Evolutionary conservation across 2,113 vertebrate species (phyloP).

Genomic region (Hydrochoerus hydrochaeris): DNA sequence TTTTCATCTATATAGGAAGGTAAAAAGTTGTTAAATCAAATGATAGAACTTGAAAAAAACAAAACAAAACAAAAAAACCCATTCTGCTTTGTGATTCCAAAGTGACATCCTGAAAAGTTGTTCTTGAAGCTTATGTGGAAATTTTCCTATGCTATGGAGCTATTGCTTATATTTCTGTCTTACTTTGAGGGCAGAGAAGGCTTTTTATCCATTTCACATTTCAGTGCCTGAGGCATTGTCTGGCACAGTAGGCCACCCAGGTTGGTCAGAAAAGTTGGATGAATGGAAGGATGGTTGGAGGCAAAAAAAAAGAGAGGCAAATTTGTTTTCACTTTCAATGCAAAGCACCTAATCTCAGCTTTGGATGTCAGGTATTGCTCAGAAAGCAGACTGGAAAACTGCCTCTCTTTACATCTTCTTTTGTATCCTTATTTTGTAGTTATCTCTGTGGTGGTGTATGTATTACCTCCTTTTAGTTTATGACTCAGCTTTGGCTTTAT

Average conservation of each 20-base stretch:
- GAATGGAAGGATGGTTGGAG: neutral
- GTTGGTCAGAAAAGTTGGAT: neutral
- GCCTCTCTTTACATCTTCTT: neutral
- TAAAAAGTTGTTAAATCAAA: slow-evolving; percentile 17
- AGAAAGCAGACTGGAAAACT: neutral
- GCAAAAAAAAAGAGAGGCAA: neutral
- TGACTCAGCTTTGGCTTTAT: neutral
- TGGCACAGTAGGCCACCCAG: neutral
- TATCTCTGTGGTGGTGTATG: neutral
- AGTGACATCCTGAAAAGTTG: neutral
- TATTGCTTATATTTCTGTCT: slow-evolving; percentile 24
- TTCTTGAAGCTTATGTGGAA: slow-evolving; percentile 8
- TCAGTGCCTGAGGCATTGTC: neutral
- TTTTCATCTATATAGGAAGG: slow-evolving; percentile 35
- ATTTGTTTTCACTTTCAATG: slow-evolving; percentile 17
- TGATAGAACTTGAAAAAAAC: neutral
- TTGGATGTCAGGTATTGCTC: neutral
- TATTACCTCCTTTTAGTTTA: neutral
- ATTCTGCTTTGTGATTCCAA: slow-evolving; percentile 26
- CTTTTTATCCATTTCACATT: slow-evolving; percentile 49
- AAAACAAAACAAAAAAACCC: neutral
- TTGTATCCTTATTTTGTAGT: neutral
- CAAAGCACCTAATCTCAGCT: neutral
- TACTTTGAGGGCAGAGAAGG: neutral
- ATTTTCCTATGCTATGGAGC: neutral